Conservation (phyloP, 2,797 vertebrate genomes). For the Sebastes iracundus region DNA sequence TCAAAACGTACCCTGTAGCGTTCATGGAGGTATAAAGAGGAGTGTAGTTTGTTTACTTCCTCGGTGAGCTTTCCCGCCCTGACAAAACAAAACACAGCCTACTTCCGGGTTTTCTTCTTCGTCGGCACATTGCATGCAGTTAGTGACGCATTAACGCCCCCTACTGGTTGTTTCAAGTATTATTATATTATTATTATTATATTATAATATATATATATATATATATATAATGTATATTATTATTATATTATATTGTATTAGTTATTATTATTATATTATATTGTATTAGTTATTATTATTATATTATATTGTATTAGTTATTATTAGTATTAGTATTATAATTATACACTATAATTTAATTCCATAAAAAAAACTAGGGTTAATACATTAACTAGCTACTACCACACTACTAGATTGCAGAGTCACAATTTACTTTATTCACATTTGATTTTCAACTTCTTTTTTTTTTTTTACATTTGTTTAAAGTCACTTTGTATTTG, state of each 20-base stretch:
- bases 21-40: not conserved
- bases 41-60: not conserved
- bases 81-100: not conserved
- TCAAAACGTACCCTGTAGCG: not conserved
- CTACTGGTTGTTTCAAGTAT: not conserved
- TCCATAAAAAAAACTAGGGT: no score
- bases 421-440: not conserved
- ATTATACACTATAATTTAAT: no score
- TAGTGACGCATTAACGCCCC: not conserved
- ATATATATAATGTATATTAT: no score
- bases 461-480: not conserved
- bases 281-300: no score
- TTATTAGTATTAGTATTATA: no score
- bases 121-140: not conserved
- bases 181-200: no score
- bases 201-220: no score
- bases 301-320: no score
- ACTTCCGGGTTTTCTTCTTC: conserved; percentile 56
- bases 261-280: no score
- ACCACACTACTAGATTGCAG: not conserved
- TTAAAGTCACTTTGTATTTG: not conserved
- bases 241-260: no score
- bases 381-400: no score
- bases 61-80: conserved; percentile 32
- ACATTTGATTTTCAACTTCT: not conserved